Percentiles rank a stretch among this genome's conserved stretches.
phyloP scores from a whole-genome alignment of 2,797 vertebrate species.

The Takifugu rubripes region DNA sequence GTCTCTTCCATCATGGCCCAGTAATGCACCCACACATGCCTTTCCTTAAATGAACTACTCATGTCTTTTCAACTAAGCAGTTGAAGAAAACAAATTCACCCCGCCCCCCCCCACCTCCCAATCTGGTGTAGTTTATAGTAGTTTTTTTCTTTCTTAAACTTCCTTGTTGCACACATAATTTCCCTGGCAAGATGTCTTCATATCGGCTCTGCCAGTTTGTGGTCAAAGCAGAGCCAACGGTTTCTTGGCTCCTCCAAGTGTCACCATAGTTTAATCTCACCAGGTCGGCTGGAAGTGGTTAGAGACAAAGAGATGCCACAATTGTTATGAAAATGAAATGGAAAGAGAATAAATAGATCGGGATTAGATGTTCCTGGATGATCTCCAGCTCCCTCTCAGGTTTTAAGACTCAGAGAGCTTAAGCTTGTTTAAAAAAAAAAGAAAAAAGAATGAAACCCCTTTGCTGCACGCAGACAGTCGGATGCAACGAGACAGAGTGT shows the following conservation, averaged over 20 bases:
- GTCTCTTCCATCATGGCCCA: constrained; percentile 13
- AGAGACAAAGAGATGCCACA: constrained; percentile 6
- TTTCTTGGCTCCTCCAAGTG: constrained; percentile 35
- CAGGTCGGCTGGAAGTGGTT: constrained; percentile 23
- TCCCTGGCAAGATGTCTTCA: constrained; percentile 15
- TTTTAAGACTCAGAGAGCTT: constrained; percentile 16
- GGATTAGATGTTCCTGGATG: constrained; percentile 36
- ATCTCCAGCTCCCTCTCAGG: constrained; percentile 17
- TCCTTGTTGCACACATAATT: constrained; percentile 6
- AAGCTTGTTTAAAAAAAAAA: background rate
- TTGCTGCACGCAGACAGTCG: too few relatives aligned
- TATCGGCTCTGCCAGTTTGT: constrained; percentile 25
- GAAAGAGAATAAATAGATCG: constrained; percentile 26
- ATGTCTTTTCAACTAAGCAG: constrained; percentile 20
- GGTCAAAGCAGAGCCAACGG: constrained; percentile 28
- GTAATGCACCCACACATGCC: constrained; percentile 30
- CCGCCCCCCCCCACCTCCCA: constrained; percentile 10
- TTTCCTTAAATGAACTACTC: constrained; percentile 64
- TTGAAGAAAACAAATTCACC: too few relatives aligned
- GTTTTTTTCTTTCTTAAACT: background rate
- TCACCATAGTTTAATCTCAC: constrained; percentile 35
- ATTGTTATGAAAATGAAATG: constrained; percentile 34
- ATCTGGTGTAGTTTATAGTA: background rate
- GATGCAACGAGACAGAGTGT: too few relatives aligned
- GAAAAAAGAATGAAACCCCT: background rate